Conservation (phyloP, 2,113 vertebrate species). For the Tetrax tetrax region DNA sequence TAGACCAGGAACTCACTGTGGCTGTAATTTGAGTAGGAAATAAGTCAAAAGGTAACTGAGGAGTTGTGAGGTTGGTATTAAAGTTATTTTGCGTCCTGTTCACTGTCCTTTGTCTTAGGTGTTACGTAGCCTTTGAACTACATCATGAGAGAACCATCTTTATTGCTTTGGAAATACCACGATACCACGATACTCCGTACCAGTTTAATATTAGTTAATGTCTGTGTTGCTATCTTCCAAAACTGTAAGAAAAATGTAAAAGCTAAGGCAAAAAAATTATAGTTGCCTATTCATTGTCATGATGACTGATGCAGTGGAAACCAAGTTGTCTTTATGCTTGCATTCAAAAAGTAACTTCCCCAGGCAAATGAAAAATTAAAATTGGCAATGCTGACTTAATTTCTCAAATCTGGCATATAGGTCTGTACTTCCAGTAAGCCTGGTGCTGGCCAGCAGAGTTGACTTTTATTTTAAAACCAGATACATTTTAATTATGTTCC, state of each 20-base stretch:
- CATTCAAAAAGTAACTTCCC: neutral
- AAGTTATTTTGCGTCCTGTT: neutral
- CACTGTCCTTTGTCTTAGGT: neutral
- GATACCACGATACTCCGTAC: neutral
- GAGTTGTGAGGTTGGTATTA: neutral
- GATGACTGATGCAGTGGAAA: neutral
- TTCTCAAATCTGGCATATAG: neutral
- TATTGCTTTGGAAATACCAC: neutral
- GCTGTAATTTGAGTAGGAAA: neutral
- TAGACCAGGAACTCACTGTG: neutral
- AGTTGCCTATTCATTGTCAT: neutral
- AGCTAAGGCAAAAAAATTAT: neutral
- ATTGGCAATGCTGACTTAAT: neutral
- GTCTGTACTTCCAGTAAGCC: neutral
- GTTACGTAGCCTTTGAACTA: neutral
- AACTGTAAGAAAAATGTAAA: neutral
- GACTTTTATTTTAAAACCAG: neutral
- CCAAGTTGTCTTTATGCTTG: neutral
- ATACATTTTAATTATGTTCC: neutral
- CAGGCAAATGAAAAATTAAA: neutral
- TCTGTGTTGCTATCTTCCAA: neutral
- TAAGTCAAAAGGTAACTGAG: neutral
- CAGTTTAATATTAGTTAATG: neutral
- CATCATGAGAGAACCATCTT: neutral
- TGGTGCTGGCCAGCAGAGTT: neutral